Evolutionary conservation across 2,797 vertebrate species (phyloP), one percentile per base, ranked within the genome.

Genomic region (Myioborus miniatus): DNA sequence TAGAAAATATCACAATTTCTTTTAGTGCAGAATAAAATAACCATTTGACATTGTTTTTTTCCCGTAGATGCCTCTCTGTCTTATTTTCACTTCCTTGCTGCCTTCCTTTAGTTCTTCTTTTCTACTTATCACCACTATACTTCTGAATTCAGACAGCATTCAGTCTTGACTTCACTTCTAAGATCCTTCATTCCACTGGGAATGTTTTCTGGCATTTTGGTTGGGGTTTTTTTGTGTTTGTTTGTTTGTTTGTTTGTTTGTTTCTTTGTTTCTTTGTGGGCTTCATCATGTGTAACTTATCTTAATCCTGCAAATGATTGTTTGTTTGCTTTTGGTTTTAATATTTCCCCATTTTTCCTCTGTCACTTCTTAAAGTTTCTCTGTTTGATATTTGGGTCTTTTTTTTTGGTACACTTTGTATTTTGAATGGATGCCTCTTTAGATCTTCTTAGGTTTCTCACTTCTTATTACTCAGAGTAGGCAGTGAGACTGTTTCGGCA

Each of bases 181-280:
- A 86, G 9, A 32, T 26, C 9, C n/a, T 71, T 69, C 22, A 43
- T 46, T 6, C 3, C 32, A 50, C 8, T 86, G 7, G 22, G 12
- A 39, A 22, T 32, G 2, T 1, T 12, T 84, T 83, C n/a, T 46
- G 0, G 8, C 41, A 13, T 27, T 84, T 59, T 50, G 9, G 14
- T 64, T 9, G 1, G 59, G 12, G 8, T 5, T 39, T 39, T 29
- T 59, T 39, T 24, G 9, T 27, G 8, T 10, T 36, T 58, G 11
- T 8, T 36, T 26, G 16, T 1, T 20, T 20, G 32, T 0, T 55
- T 22, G 6, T 4, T n/a, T 13, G 3, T 11, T 36, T 21, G 5
- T 11, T 58, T 21, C 6, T 27, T 29, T 29, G 29, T 29, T 39
- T 18, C 8, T 70, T 62, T 74, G 15, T 53, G 11, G 5, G 3